phyloP scores from a whole-genome alignment of 2,888 invertebrate species.

The Tryphoninae sp. region DNA sequence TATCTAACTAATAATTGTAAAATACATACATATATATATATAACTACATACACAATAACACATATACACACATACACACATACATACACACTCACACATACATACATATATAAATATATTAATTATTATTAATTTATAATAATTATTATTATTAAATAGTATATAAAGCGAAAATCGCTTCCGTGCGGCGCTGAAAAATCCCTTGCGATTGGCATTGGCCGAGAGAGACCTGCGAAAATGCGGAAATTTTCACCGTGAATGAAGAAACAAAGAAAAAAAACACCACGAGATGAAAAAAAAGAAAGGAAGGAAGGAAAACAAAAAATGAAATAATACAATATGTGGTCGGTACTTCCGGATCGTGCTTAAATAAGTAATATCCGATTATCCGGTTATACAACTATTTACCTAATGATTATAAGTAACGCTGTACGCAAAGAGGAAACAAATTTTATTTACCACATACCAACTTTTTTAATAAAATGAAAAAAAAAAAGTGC shows the following conservation, averaged over 20 bases:
- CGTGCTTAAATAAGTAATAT: conserved; percentile 65
- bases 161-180: conserved; percentile 14
- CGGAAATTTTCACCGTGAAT: conserved; percentile 27
- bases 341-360: conserved; percentile 56
- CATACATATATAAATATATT: not conserved
- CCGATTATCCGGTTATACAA: conserved; percentile 69
- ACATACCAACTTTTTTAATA: conserved; percentile 73
- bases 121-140: conserved; percentile 30
- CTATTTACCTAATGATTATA: conserved; percentile 68
- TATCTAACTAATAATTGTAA: conserved; percentile 58
- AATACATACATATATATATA: conserved; percentile 47
- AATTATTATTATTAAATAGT: not conserved
- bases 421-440: conserved; percentile 70
- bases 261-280: conserved; percentile 1
- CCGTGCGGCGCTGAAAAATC: conserved; percentile 40
- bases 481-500: conserved; percentile 61
- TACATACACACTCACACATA: not conserved
- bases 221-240: conserved; percentile 1
- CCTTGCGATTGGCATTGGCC: conserved; percentile 1
- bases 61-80: conserved; percentile 4
- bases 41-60: not conserved
- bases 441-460: conserved; percentile 73
- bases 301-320: conserved; percentile 24
- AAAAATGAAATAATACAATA: conserved; percentile 4
- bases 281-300: conserved; percentile 17